Evolutionary conservation across 2,113 vertebrate species (phyloP).

Genomic region (Cololabis saira): DNA sequence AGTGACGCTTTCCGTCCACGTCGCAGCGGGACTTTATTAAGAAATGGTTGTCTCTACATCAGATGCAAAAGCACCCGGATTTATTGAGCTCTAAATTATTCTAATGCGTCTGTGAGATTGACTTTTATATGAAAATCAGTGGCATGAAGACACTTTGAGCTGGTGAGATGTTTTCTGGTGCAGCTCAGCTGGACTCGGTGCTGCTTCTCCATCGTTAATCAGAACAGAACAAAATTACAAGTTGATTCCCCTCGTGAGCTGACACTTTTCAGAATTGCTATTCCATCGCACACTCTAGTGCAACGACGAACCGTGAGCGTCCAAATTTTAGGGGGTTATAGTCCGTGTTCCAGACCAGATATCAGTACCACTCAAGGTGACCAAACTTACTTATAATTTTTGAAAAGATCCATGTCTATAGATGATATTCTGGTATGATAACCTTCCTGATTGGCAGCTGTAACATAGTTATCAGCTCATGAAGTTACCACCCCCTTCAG

Average conservation of each 20-base stretch:
- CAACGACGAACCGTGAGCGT: conserved; percentile 28
- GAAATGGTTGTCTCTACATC: conserved; percentile 28
- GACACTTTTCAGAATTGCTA: background rate
- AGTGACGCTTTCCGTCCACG: conserved; percentile 39
- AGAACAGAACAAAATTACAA: conserved; percentile 23
- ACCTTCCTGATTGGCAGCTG: no score
- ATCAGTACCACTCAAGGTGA: no score
- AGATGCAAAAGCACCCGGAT: conserved; percentile 25
- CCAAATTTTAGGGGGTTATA: conserved; percentile 12
- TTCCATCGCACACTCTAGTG: background rate
- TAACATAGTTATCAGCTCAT: no score
- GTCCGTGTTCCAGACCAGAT: no score
- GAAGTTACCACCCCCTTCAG: no score
- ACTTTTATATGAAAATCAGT: conserved; percentile 50
- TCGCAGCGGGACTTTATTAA: conserved; percentile 41
- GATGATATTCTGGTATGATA: no score
- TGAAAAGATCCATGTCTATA: no score
- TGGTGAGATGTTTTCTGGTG: background rate
- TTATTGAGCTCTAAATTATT: conserved; percentile 52
- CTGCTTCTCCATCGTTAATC: conserved; percentile 42
- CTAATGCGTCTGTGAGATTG: conserved; percentile 38
- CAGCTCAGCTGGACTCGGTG: background rate
- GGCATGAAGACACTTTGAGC: background rate
- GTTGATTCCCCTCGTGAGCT: conserved; percentile 29
- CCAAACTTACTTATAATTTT: no score